Evolutionary conservation across 2,888 invertebrate species (phyloP).

Genomic region (Calliopum simillimum): DNA sequence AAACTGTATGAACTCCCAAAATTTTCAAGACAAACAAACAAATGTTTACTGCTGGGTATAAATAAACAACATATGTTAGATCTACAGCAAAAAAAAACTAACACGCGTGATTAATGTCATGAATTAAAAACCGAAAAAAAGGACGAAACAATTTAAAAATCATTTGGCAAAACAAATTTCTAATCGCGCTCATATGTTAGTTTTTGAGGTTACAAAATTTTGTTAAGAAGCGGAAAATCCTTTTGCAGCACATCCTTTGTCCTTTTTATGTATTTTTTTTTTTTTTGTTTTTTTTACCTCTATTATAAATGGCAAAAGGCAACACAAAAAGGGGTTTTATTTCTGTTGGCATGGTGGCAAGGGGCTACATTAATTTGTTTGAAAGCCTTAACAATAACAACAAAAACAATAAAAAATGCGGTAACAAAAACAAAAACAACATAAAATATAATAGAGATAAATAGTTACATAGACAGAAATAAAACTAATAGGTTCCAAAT

Average conservation of each 20-base stretch:
- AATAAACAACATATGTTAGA: slow-evolving; percentile 12
- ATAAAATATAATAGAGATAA: slow-evolving; percentile 42
- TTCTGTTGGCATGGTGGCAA: not conserved
- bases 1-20: too few species aligned
- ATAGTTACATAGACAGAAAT: slow-evolving; percentile 34
- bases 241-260: slow-evolving; percentile 30
- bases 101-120: not conserved
- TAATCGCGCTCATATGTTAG: slow-evolving; percentile 31
- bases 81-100: not conserved
- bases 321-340: slow-evolving; percentile 16
- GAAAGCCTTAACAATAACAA: not conserved
- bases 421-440: slow-evolving; percentile 12
- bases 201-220: slow-evolving; percentile 22
- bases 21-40: not conserved
- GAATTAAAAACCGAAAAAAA: not conserved
- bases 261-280: not conserved
- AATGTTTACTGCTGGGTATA: not conserved
- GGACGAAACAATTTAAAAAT: slow-evolving; percentile 27
- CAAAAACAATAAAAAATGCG: slow-evolving; percentile 4
- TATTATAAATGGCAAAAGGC: not conserved
- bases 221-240: slow-evolving; percentile 48
- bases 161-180: slow-evolving; percentile 29
- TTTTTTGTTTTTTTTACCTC: not conserved
- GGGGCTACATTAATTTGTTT: slow-evolving; percentile 13
- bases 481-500: not conserved